phyloP scores from a whole-genome alignment of 2,797 vertebrate genomes.

The Darevskia mixta region DNA sequence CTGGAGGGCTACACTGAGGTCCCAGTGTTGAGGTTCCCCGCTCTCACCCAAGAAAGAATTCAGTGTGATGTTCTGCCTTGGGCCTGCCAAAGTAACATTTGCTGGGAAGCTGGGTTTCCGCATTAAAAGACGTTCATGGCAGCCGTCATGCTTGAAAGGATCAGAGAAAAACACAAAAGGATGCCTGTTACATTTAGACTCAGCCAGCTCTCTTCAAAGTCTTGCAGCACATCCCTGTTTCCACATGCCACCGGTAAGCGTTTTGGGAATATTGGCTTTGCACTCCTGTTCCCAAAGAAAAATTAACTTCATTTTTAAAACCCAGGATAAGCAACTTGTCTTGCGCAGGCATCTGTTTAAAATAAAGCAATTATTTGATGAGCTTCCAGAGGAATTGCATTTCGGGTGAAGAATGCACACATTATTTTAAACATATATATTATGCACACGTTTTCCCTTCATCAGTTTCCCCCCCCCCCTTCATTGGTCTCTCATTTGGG shows the following conservation, averaged over 20 bases:
- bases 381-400: constrained; percentile 65
- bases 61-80: too few relatives aligned
- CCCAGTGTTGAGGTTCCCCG: too few relatives aligned
- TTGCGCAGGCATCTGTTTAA: constrained; percentile 68
- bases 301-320: constrained; percentile 59
- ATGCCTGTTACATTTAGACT: constrained; percentile 20
- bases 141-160: constrained; percentile 25
- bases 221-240: not conserved
- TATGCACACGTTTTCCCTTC: constrained; percentile 62
- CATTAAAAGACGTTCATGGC: not conserved
- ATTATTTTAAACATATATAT: constrained; percentile 48
- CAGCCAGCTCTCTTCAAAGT: constrained; percentile 31
- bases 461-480: constrained; percentile 54
- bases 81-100: too few relatives aligned
- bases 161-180: constrained; percentile 32
- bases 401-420: constrained; percentile 62
- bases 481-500: constrained; percentile 64
- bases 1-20: too few relatives aligned
- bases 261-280: constrained; percentile 40
- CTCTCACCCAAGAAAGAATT: too few relatives aligned
- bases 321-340: constrained; percentile 58
- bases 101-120: not conserved
- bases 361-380: constrained; percentile 72
- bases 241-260: constrained; percentile 45
- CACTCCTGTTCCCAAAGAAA: constrained; percentile 45